A percentile compares a stretch with the other conserved stretches of the same genome.
These are phyloP conservation scores for Colletes latitarsis DNA, from an alignment of 1,140 invertebrate species.

Conservation along the genomic window DNA sequence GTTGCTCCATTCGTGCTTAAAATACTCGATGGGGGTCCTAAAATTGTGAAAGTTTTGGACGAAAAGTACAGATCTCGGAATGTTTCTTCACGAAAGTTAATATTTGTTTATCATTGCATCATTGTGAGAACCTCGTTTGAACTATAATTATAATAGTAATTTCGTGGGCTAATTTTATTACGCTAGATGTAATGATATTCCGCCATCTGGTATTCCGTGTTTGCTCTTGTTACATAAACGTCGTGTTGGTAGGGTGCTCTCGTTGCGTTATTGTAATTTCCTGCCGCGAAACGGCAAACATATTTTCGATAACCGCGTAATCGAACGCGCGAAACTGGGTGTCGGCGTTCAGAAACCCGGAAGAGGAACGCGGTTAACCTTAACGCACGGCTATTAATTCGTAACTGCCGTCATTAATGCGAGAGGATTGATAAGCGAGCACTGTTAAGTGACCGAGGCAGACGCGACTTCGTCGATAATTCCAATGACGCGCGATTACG, in stretches of 20 bases:
- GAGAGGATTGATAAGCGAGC: conserved; percentile 45
- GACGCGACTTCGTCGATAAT: conserved; percentile 34
- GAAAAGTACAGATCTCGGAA: too few species aligned
- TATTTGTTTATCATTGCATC: too few species aligned
- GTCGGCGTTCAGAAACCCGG: conserved; percentile 2
- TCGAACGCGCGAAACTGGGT: neutral
- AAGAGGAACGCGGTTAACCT: conserved; percentile 38
- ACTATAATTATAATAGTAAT: too few species aligned
- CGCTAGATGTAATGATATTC: too few species aligned
- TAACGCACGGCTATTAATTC: conserved; percentile 53
- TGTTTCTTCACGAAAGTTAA: too few species aligned
- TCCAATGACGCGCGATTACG: conserved; percentile 43
- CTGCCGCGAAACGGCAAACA: neutral
- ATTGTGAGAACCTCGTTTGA: too few species aligned
- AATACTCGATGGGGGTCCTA: neutral
- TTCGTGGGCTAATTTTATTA: too few species aligned
- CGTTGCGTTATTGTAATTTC: too few species aligned
- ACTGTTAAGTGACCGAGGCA: conserved; percentile 30
- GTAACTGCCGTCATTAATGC: conserved; percentile 53
- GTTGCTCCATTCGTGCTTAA: neutral
- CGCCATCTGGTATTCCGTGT: neutral
- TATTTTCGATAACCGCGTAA: conserved; percentile 13
- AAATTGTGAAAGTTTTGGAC: too few species aligned
- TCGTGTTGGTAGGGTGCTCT: neutral
- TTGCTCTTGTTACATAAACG: neutral